Percentiles rank a stretch among this genome's conserved stretches.
These are phyloP conservation scores for Drosophila malerkotliana DNA, from an alignment of 1,140 invertebrate genomes.

Conservation along the genomic window DNA sequence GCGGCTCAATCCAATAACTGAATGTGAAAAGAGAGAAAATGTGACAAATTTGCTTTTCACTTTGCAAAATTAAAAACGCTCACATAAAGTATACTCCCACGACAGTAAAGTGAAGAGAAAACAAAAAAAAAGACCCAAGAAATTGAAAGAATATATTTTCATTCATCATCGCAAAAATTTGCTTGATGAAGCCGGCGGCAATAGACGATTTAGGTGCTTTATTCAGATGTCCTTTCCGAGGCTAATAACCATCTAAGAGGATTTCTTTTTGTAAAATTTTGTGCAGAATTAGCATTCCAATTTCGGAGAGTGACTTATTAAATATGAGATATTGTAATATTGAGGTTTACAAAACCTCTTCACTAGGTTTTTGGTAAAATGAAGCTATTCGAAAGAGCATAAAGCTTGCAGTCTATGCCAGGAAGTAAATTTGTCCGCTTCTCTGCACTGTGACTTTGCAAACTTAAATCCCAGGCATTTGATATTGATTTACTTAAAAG, in stretches of 20 bases:
- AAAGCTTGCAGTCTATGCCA: not conserved
- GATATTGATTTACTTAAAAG: slow-evolving; percentile 80
- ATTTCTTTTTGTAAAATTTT: not conserved
- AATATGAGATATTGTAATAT: not conserved
- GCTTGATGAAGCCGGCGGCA: slow-evolving; percentile 44
- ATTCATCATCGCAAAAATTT: slow-evolving; percentile 73
- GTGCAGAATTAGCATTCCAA: not conserved
- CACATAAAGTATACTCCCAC: slow-evolving; percentile 57
- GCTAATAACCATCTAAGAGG: not conserved
- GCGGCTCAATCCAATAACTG: slow-evolving; percentile 71
- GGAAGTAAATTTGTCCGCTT: slow-evolving; percentile 5
- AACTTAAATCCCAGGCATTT: slow-evolving; percentile 78
- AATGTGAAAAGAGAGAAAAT: slow-evolving; percentile 57
- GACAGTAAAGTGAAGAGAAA: slow-evolving; percentile 23
- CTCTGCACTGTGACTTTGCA: slow-evolving; percentile 49
- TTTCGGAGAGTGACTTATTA: not conserved
- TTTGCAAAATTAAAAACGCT: slow-evolving; percentile 78
- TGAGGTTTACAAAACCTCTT: not conserved
- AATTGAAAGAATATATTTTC: slow-evolving; percentile 50
- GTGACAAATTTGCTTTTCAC: slow-evolving; percentile 81
- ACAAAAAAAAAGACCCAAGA: slow-evolving; percentile 25
- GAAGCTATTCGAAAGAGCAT: slow-evolving; percentile 12
- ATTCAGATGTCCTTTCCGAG: slow-evolving; percentile 3
- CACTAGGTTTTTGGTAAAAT: not conserved
- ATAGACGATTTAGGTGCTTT: slow-evolving; percentile 18